Evolutionary conservation across 2,113 vertebrate species (phyloP).

Genomic region (Centropristis striata): DNA sequence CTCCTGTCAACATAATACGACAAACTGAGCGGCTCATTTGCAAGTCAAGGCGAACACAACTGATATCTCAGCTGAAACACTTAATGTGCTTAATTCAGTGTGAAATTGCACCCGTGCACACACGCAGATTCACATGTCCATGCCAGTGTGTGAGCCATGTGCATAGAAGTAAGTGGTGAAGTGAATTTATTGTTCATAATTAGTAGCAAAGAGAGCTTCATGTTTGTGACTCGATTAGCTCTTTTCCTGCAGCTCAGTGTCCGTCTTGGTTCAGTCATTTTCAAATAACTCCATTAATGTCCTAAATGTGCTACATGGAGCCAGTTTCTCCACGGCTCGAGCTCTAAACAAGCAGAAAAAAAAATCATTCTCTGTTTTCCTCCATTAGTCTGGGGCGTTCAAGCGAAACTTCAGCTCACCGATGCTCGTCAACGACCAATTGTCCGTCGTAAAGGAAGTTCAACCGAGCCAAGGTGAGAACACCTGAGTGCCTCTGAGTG

Average conservation of each 20-base stretch:
- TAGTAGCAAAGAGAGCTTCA: slow-evolving; percentile 16
- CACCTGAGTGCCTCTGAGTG: background rate
- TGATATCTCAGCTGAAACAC: slow-evolving; percentile 55
- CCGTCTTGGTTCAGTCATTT: slow-evolving; percentile 30
- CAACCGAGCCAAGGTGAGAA: slow-evolving; percentile 83
- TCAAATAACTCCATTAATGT: slow-evolving; percentile 13
- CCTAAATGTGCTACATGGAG: background rate
- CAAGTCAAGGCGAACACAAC: slow-evolving; percentile 47
- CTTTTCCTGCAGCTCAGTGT: background rate
- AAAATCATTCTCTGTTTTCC: slow-evolving; percentile 42
- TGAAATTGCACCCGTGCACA: slow-evolving; percentile 63
- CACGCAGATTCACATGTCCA: slow-evolving; percentile 23
- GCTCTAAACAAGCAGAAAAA: slow-evolving; percentile 34
- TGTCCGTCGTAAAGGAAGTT: slow-evolving; percentile 86
- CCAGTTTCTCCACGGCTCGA: background rate
- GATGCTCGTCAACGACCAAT: slow-evolving; percentile 88
- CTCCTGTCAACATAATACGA: slow-evolving; percentile 21
- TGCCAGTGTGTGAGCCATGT: slow-evolving; percentile 28
- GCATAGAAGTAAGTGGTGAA: background rate
- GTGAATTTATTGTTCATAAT: slow-evolving; percentile 49
- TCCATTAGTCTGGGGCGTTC: slow-evolving; percentile 89
- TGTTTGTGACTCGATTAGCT: background rate
- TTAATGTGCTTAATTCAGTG: slow-evolving; percentile 69
- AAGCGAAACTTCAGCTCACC: slow-evolving; percentile 94
- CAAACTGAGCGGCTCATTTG: slow-evolving; percentile 58